These are phyloP conservation scores for Antheraea pernyi DNA, from an alignment of 1,140 invertebrate species.

Conservation along the genomic window DNA sequence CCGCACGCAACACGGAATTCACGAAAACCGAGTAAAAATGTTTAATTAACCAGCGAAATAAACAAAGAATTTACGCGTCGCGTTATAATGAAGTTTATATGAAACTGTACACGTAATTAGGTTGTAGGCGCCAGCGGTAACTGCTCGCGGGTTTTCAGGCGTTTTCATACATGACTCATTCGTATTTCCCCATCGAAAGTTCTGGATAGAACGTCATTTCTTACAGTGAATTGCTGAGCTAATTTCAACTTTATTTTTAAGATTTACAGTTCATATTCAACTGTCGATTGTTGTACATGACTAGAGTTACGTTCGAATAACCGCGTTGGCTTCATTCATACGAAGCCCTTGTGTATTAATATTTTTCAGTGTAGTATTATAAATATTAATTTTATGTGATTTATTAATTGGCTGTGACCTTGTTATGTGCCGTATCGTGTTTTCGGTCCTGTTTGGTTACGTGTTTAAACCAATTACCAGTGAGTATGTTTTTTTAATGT, in stretches of 20 bases:
- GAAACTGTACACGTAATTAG: neutral
- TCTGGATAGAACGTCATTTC: neutral
- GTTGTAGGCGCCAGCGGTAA: neutral
- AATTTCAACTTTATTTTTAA: neutral
- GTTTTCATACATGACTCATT: neutral
- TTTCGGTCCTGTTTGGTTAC: conserved; percentile 24
- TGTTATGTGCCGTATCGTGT: conserved; percentile 33
- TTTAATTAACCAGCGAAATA: neutral
- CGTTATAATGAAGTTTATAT: neutral
- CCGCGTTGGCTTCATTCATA: conserved; percentile 6
- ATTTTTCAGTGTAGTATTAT: conserved; percentile 3
- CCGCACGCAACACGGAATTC: neutral
- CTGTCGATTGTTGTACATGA: neutral
- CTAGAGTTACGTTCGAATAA: neutral
- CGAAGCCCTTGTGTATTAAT: neutral
- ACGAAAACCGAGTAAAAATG: neutral
- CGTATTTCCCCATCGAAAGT: neutral
- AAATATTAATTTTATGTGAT: conserved; percentile 10
- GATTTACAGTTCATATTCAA: neutral
- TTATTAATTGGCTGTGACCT: conserved; percentile 17
- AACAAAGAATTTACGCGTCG: neutral
- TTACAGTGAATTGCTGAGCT: neutral
- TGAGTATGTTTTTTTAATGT: neutral
- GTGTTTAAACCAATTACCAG: conserved; percentile 11
- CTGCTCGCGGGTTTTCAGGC: neutral